Base-by-base conservation (phyloP, 2,113 vertebrate species). In the Charadrius vociferus region DNA sequence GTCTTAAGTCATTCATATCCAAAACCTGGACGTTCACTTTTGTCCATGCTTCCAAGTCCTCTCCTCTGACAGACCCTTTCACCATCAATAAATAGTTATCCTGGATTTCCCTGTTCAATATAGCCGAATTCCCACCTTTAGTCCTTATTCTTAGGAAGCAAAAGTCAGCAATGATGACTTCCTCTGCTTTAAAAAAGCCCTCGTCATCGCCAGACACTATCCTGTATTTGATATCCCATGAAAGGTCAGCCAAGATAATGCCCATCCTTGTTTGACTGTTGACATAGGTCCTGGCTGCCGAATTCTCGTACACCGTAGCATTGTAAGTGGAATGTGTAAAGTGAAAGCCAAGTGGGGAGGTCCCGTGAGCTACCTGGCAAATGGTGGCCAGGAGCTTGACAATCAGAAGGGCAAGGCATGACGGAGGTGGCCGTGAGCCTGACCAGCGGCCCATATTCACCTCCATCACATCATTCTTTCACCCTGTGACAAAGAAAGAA, bases 1-100 rank as follows among this genome's bases (percentile, higher is more conserved):
- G 99, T 56, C 99, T 98, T n/a, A 99, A 97, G 94, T 99, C 99
- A 74, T 99, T 99, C 99, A 99, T 99, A 96, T 99, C 99, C 96
- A 99, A 98, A 83, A 99, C 99, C 92, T 99, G 99, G 62, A 99
- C 97, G 73, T 97, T 99, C 91, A 99, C 99, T 98, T 99, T 99
- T 90, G 99, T 98, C 99, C 99, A 99, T 36, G 99, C 98, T 97
- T 99, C 99, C 85, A 99, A 97, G 72, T 99, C 98, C 85, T 99
- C 99, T 53, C 99, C 99, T 96, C 99, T 99, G 56, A 99, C 98
- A 41, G 99, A 98, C 32, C 99, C 99, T 98, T 99, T 99, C 32
- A 99, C 98, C 68, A 99, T 98, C 97, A 99, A 98, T 97, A 99
- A 98, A 98, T 99, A 99, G 96, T 98, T 99, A 97, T 99, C 99